Evolutionary conservation across 2,888 invertebrate species (phyloP).

Genomic region (Stenichneumon culpator): DNA sequence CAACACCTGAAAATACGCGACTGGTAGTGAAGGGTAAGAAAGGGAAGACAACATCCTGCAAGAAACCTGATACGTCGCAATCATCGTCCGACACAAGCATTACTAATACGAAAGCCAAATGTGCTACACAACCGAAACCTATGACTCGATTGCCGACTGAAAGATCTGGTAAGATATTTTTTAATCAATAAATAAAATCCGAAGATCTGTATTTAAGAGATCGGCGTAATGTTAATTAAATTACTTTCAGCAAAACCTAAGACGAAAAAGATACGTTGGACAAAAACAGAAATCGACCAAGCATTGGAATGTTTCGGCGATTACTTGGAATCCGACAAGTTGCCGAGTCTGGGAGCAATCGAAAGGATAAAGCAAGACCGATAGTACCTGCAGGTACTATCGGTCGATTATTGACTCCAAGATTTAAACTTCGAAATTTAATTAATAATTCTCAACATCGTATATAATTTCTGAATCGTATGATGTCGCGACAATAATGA

Average conservation of each 20-base stretch:
- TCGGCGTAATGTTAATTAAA: not conserved
- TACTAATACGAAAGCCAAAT: not conserved
- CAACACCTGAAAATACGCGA: not conserved
- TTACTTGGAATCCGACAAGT: conserved; percentile 6
- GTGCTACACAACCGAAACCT: not conserved
- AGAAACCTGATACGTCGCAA: not conserved
- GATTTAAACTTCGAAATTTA: too few species aligned
- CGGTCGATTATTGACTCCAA: too few species aligned
- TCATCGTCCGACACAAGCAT: not conserved
- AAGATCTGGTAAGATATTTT: not conserved
- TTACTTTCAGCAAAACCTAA: conserved; percentile 1
- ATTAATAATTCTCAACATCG: too few species aligned
- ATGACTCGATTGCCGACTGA: not conserved
- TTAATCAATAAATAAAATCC: not conserved
- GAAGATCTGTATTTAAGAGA: not conserved
- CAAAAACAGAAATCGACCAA: conserved; percentile 17
- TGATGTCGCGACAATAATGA: too few species aligned
- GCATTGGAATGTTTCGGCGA: conserved; percentile 11
- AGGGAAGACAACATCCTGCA: not conserved
- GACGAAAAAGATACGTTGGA: conserved; percentile 11
- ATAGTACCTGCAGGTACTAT: not conserved
- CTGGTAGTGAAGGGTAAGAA: not conserved
- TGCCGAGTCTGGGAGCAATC: conserved; percentile 25
- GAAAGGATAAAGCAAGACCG: not conserved
- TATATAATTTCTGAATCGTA: too few species aligned